A percentile compares a stretch with the other conserved stretches of the same genome.
These are phyloP conservation scores for Mallateleia sp. DNA, from an alignment of 2,888 invertebrate genomes.

Conservation along the genomic window DNA sequence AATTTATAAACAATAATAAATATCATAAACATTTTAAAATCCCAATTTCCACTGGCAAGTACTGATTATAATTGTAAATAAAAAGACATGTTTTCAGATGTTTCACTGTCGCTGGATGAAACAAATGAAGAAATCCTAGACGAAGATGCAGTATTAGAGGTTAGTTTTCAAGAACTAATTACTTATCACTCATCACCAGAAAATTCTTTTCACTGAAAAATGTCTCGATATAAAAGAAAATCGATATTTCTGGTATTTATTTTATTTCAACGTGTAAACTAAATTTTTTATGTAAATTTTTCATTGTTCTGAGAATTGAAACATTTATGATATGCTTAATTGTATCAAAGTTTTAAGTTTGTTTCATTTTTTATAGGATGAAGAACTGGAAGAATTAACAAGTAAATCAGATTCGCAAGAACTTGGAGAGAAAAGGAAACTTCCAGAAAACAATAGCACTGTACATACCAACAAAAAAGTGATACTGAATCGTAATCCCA, in stretches of 20 bases:
- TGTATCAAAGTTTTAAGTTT: too few relatives aligned
- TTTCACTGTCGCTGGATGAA: conserved; percentile 90
- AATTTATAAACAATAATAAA: too few relatives aligned
- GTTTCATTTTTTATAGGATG: conserved; percentile 87
- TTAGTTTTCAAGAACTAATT: conserved; percentile 82
- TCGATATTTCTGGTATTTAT: conserved; percentile 34
- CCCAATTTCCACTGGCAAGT: too few relatives aligned
- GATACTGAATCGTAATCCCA: conserved; percentile 90
- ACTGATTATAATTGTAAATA: too few relatives aligned
- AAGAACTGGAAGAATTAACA: conserved; percentile 88
- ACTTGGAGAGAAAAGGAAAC: conserved; percentile 85
- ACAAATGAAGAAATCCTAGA: conserved; percentile 90
- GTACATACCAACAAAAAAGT: conserved; percentile 91
- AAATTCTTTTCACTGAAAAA: too few relatives aligned
- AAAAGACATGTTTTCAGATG: too few relatives aligned
- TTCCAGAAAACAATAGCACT: conserved; percentile 86
- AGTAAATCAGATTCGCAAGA: conserved; percentile 88
- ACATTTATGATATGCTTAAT: conserved; percentile 20
- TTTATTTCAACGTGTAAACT: too few relatives aligned
- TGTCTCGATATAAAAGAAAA: background rate
- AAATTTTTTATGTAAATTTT: too few relatives aligned
- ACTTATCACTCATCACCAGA: background rate
- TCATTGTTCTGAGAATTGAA: too few relatives aligned
- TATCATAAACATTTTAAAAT: too few relatives aligned
- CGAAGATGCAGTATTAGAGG: conserved; percentile 91